Evolutionary conservation across 2,113 vertebrate genomes (phyloP).

Genomic region (Cyprinodon tularosa): DNA sequence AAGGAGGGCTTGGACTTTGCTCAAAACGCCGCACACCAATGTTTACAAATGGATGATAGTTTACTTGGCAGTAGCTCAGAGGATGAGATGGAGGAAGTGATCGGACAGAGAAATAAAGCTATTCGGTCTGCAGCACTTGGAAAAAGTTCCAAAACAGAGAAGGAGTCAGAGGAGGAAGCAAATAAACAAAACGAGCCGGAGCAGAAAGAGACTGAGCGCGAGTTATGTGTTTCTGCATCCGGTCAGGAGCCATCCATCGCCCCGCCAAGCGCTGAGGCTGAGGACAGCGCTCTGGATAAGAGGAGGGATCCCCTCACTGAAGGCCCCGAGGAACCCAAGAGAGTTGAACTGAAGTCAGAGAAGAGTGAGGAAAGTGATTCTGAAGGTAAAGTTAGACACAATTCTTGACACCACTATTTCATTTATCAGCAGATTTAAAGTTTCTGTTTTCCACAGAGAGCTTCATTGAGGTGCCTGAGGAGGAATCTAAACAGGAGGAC

Average conservation of each 20-base stretch:
- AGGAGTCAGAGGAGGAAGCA: neutral
- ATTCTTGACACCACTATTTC: neutral
- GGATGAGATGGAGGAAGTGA: conserved; percentile 69
- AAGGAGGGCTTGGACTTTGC: neutral
- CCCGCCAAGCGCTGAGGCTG: neutral
- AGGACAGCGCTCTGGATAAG: conserved; percentile 8
- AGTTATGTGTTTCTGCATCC: neutral
- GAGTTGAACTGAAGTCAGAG: conserved; percentile 23
- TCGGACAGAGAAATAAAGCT: conserved; percentile 51
- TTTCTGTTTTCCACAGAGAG: conserved; percentile 63
- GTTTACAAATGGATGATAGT: conserved; percentile 10
- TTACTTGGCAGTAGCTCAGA: conserved; percentile 70
- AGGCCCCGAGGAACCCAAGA: conserved; percentile 2
- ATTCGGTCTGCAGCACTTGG: conserved; percentile 23
- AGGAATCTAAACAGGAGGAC: conserved; percentile 48
- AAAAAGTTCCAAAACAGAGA: neutral
- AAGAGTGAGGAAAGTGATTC: conserved; percentile 82
- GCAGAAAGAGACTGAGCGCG: neutral
- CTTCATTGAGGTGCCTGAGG: conserved; percentile 79
- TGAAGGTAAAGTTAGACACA: conserved; percentile 80
- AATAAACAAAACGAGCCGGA: neutral
- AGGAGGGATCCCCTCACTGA: neutral
- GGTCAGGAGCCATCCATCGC: neutral
- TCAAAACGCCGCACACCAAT: neutral
- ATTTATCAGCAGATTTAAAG: neutral